Percentiles rank a stretch among this genome's conserved stretches.
phyloP scores from a whole-genome alignment of 2,888 invertebrate species.

The Tiliacea aurago region DNA sequence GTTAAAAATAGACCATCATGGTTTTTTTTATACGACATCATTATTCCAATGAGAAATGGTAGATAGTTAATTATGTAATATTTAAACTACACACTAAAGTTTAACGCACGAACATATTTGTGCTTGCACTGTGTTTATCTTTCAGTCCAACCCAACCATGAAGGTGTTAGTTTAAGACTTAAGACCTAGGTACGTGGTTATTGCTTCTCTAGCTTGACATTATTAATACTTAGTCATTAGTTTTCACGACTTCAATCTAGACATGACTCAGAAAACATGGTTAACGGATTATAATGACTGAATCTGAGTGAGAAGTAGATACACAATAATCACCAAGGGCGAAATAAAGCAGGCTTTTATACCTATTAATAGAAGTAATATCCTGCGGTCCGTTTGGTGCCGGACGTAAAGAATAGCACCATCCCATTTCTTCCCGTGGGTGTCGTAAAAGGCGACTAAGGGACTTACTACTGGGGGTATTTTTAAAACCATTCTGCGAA shows the following conservation, averaged over 20 bases:
- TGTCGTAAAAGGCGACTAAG: no score
- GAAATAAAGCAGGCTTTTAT: background rate
- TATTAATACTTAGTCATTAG: slow-evolving; percentile 39
- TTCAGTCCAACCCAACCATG: slow-evolving; percentile 21
- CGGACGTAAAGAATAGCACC: no score
- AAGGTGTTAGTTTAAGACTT: slow-evolving; percentile 40
- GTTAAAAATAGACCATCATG: background rate
- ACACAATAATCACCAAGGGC: background rate
- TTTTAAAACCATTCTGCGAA: no score
- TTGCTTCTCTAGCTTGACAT: slow-evolving; percentile 34
- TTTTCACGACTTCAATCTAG: slow-evolving; percentile 20
- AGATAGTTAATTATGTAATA: background rate
- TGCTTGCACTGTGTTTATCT: slow-evolving; percentile 22
- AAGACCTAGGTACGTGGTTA: slow-evolving; percentile 3
- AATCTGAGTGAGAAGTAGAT: background rate
- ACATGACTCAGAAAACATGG: slow-evolving; percentile 28
- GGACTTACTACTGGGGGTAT: no score
- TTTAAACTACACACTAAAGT: background rate
- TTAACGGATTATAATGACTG: slow-evolving; percentile 21
- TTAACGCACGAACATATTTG: slow-evolving; percentile 18
- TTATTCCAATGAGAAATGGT: background rate
- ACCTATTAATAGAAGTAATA: no score
- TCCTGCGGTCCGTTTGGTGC: no score
- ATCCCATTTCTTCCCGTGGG: no score
- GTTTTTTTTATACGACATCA: background rate